Base-by-base conservation (phyloP, 1,140 invertebrate species). In the Drosophila oshimai region DNA sequence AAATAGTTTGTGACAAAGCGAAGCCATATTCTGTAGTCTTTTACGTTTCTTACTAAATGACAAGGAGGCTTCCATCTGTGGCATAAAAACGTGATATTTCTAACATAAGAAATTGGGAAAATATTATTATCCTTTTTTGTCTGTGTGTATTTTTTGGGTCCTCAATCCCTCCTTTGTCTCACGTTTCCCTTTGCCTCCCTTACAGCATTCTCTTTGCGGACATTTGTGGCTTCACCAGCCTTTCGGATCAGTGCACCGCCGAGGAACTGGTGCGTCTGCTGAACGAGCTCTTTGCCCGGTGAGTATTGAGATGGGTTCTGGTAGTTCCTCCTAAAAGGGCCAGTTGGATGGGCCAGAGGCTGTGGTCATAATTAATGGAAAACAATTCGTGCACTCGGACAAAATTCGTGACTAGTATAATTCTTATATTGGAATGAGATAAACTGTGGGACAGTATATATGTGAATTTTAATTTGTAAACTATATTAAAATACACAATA, bases 181-280 rank as follows among this genome's bases (percentile, higher is more conserved):
- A 17, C 6, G 55, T 29, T 29, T 17, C 13, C 13, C 5, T 29
- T 34, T 54, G 5, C 17, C 67, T 75, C 28, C 15, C n/a, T 93
- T 94, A 80, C 93, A 99, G 97, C 92, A 99, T 99, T 84, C 93
- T 99, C 36, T 99, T 99, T 92, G 98, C 98, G 13, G 98, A 99
- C 91, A 99, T 99, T 75, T 99, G 98, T 90, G 98, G 98, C 26
- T 99, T 99, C 92, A 99, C 98, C 0, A 96, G 95, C 28, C 93
- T 99, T 2, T 98, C 97, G 2, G 97, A 97, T 91, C 96, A 97
- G 90, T 99, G 97, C 92, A 98, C 97, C 1, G 97, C 98, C 6
- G 97, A 99, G 92, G 98, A 99, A 92, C 92, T 99, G 22, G 98
- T 99, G 18, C 93, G 97, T 64, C 93, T 99, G 29, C 94, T 99